Evolutionary conservation across 2,888 invertebrate genomes (phyloP).

Genomic region (Atherix ibis): DNA sequence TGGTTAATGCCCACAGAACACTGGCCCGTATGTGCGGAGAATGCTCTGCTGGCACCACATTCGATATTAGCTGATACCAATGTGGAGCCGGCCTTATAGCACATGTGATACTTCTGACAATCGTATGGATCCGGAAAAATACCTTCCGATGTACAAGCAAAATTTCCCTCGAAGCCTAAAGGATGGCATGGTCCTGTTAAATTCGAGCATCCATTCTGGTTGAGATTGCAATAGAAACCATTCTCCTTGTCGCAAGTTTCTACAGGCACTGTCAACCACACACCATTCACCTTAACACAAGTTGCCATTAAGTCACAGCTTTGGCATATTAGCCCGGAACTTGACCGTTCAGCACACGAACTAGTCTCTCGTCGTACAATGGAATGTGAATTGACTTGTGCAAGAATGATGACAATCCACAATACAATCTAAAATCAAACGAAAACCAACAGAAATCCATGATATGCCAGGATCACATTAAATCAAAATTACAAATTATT

Average conservation of each 20-base stretch:
- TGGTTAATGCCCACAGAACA: conserved; percentile 23
- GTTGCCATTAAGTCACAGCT: conserved; percentile 28
- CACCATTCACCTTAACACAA: conserved; percentile 25
- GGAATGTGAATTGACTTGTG: too few relatives aligned
- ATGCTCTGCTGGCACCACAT: conserved; percentile 27
- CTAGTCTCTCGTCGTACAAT: conserved; percentile 28
- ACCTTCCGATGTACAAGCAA: conserved; percentile 29
- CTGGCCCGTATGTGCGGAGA: conserved; percentile 24
- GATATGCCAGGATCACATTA: too few relatives aligned
- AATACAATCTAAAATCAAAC: too few relatives aligned
- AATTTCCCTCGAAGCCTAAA: conserved; percentile 28
- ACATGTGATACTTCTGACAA: conserved; percentile 32
- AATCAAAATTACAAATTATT: too few relatives aligned
- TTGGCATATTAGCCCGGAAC: conserved; percentile 27
- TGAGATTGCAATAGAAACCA: conserved; percentile 26
- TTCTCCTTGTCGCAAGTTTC: conserved; percentile 27
- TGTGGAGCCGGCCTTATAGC: conserved; percentile 24
- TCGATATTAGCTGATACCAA: conserved; percentile 25
- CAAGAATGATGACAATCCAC: too few relatives aligned
- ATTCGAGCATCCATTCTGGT: conserved; percentile 24
- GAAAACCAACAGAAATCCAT: too few relatives aligned
- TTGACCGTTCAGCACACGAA: conserved; percentile 23
- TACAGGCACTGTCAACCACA: conserved; percentile 30
- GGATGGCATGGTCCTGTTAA: conserved; percentile 30
- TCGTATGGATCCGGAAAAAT: conserved; percentile 32